These are phyloP conservation scores for Acrocera orbiculus DNA, from an alignment of 2,888 invertebrate genomes.

Conservation along the genomic window DNA sequence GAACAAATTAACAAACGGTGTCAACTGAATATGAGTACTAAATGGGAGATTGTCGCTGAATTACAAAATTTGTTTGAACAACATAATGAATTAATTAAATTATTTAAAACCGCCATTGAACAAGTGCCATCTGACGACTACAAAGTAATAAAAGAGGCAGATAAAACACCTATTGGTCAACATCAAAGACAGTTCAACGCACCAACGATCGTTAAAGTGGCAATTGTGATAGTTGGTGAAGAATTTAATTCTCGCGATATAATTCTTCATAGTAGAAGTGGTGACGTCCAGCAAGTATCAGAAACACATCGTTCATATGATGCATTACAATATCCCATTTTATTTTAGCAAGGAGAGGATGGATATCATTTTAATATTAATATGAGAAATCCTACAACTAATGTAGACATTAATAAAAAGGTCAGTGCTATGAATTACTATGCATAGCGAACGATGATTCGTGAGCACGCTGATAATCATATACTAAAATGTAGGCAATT, in stretches of 20 bases:
- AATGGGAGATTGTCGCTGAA: slow-evolving; percentile 4
- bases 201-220: slow-evolving; percentile 21
- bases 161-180: slow-evolving; percentile 19
- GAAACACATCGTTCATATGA: slow-evolving; percentile 20
- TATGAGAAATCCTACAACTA: slow-evolving; percentile 2
- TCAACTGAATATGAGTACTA: slow-evolving; percentile 9
- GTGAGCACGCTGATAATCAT: slow-evolving; percentile 6
- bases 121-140: slow-evolving; percentile 19
- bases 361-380: slow-evolving; percentile 12
- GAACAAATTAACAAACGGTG: too few relatives aligned
- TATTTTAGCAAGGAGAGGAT: slow-evolving; percentile 16
- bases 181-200: slow-evolving; percentile 20
- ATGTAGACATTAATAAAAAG: slow-evolving; percentile 2
- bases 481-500: slow-evolving; percentile 5
- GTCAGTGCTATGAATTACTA: slow-evolving; percentile 7
- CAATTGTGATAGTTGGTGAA: slow-evolving; percentile 20
- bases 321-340: slow-evolving; percentile 21
- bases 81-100: slow-evolving; percentile 17
- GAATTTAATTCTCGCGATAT: slow-evolving; percentile 20
- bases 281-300: slow-evolving; percentile 8
- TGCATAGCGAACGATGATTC: slow-evolving; percentile 8
- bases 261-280: slow-evolving; percentile 14
- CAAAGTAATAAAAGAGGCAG: slow-evolving; percentile 21
- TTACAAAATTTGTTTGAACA: slow-evolving; percentile 13
- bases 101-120: slow-evolving; percentile 19